A percentile compares a stretch with the other conserved stretches of the same genome.
phyloP scores from a whole-genome alignment of 1,140 invertebrate species.

The Drosophila arawakana region DNA sequence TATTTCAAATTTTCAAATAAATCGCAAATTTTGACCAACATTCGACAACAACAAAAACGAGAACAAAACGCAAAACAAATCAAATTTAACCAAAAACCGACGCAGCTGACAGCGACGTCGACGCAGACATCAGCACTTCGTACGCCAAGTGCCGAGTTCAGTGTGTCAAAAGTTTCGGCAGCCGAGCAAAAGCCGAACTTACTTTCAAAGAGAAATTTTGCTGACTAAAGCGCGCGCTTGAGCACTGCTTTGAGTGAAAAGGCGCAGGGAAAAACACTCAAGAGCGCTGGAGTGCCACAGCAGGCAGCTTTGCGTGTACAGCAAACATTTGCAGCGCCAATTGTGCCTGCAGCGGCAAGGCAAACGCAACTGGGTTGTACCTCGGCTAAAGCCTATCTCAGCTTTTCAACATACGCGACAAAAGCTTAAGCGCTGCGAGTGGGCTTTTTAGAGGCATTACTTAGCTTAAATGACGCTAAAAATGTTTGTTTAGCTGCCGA shows the following conservation, averaged over 20 bases:
- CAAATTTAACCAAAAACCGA: slow-evolving; percentile 3
- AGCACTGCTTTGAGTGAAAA: slow-evolving; percentile 44
- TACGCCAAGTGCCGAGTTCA: slow-evolving; percentile 59
- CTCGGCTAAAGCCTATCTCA: slow-evolving; percentile 1
- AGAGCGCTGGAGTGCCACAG: slow-evolving; percentile 40
- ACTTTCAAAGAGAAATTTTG: slow-evolving; percentile 45
- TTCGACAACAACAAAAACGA: slow-evolving; percentile 15
- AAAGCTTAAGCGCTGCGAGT: neutral
- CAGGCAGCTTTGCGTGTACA: neutral
- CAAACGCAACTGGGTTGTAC: slow-evolving; percentile 5
- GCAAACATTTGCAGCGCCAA: neutral
- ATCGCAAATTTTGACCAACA: slow-evolving; percentile 73
- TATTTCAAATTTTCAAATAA: slow-evolving; percentile 72
- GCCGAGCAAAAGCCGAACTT: slow-evolving; percentile 16
- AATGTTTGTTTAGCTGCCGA: slow-evolving; percentile 66
- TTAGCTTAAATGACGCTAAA: slow-evolving; percentile 38
- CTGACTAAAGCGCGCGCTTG: slow-evolving; percentile 63
- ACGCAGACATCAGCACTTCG: slow-evolving; percentile 23
- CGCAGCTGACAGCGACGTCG: slow-evolving; percentile 32
- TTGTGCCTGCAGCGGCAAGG: slow-evolving; percentile 10
- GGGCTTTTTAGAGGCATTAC: slow-evolving; percentile 35
- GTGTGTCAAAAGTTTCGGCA: slow-evolving; percentile 66
- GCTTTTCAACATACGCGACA: slow-evolving; percentile 38
- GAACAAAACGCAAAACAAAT: slow-evolving; percentile 10
- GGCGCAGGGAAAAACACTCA: slow-evolving; percentile 26